Percentiles rank a stretch among this genome's conserved stretches.
Conservation (phyloP, 2,888 invertebrate species). For the Agrilus biguttatus region DNA sequence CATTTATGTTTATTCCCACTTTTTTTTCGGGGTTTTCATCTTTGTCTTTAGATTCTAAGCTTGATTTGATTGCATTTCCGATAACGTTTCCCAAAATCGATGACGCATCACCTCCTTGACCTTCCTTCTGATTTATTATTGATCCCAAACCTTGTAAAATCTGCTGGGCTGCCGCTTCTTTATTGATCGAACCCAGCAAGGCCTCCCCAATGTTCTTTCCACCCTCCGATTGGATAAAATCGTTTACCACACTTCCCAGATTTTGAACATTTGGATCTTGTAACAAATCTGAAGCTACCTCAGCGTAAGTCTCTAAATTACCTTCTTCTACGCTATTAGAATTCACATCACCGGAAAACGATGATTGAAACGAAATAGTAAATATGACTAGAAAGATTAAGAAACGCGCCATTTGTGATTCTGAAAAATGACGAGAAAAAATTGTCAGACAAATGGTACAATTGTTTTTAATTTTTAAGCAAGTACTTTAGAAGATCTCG, state of each 20-base stretch:
- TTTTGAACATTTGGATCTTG: slow-evolving; percentile 32
- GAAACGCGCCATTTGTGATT: too few relatives aligned
- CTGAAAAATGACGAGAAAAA: too few relatives aligned
- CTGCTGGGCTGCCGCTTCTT: slow-evolving; percentile 28
- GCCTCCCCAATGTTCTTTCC: slow-evolving; percentile 39
- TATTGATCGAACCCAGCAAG: slow-evolving; percentile 8
- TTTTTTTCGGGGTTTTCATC: slow-evolving; percentile 3
- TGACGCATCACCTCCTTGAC: slow-evolving; percentile 33
- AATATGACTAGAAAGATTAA: slow-evolving; percentile 5
- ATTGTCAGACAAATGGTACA: too few relatives aligned
- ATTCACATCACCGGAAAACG: slow-evolving; percentile 1
- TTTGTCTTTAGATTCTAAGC: slow-evolving; percentile 22
- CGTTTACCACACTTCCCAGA: slow-evolving; percentile 50
- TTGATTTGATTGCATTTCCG: slow-evolving; percentile 22
- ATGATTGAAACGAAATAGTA: slow-evolving; percentile 2
- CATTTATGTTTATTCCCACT: too few relatives aligned
- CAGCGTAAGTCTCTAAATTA: slow-evolving; percentile 37
- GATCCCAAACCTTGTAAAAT: slow-evolving; percentile 29
- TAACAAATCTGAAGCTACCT: slow-evolving; percentile 54
- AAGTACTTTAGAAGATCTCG: too few relatives aligned
- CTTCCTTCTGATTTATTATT: slow-evolving; percentile 5
- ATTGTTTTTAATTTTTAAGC: too few relatives aligned
- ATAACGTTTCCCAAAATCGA: slow-evolving; percentile 40
- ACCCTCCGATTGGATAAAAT: slow-evolving; percentile 52
- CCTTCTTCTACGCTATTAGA: slow-evolving; percentile 15